These are phyloP conservation scores for Macrosteles quadrilineatus DNA, from an alignment of 1,140 invertebrate genomes.

Conservation along the genomic window DNA sequence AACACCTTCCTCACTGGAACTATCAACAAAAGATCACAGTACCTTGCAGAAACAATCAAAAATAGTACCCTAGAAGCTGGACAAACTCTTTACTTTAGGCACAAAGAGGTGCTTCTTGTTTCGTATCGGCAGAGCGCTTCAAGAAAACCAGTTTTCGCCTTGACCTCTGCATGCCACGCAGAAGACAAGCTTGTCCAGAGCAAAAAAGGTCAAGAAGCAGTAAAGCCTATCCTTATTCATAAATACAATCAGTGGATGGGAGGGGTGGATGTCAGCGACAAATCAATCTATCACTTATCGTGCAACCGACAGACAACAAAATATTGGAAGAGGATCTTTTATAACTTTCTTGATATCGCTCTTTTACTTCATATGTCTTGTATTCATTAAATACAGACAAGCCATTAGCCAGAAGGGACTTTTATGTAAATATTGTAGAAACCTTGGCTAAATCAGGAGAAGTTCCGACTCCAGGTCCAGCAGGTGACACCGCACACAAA, in stretches of 20 bases:
- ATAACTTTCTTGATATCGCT: no score
- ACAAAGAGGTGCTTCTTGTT: neutral
- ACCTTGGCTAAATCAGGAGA: no score
- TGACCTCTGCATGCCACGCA: no score
- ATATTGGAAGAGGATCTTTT: no score
- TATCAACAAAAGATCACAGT: neutral
- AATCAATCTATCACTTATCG: no score
- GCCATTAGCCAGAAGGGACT: constrained; percentile 1
- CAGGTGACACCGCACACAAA: neutral
- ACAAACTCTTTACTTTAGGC: neutral
- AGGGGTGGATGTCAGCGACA: no score
- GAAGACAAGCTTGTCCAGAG: no score
- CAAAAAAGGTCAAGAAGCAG: neutral
- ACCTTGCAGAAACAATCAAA: neutral
- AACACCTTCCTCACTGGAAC: neutral
- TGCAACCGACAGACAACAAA: neutral
- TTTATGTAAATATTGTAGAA: constrained; percentile 18
- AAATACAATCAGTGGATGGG: no score
- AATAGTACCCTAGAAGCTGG: neutral
- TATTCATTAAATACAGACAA: constrained; percentile 16
- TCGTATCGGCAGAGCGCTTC: neutral
- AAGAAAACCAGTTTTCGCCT: no score
- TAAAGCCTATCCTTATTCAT: neutral
- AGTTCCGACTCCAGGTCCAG: constrained; percentile 1
- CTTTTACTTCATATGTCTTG: no score